Evolutionary conservation across 2,797 vertebrate species (phyloP).

Genomic region (Anguilla obscura): DNA sequence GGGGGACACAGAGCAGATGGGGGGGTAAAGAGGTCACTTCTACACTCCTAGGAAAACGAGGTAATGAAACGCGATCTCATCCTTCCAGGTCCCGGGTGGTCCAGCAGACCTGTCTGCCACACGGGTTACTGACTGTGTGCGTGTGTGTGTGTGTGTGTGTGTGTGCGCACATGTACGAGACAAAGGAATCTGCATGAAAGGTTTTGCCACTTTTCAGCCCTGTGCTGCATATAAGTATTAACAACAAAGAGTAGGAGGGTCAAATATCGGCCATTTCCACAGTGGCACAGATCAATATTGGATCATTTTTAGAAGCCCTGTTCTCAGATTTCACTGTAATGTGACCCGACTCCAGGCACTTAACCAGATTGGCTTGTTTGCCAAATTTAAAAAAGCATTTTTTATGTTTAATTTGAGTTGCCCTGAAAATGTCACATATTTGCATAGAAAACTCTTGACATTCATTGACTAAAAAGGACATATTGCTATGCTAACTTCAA

Average conservation of each 20-base stretch:
- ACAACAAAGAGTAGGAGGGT: background rate
- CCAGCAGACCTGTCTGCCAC: background rate
- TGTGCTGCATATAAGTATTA: background rate
- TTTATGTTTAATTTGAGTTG: background rate
- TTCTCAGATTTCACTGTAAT: conserved; percentile 30
- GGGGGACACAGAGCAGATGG: background rate
- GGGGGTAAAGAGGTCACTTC: background rate
- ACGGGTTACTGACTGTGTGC: background rate
- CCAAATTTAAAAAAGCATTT: background rate
- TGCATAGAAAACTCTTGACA: background rate
- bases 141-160: conserved; percentile 1
- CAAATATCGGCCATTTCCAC: background rate
- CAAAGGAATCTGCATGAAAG: background rate
- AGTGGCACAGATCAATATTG: conserved; percentile 22
- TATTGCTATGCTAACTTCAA: background rate
- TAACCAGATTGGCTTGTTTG: background rate
- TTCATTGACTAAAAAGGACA: background rate
- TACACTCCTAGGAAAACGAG: background rate
- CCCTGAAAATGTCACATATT: background rate
- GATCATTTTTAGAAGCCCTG: conserved; percentile 12
- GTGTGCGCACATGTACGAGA: background rate
- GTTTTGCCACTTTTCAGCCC: background rate
- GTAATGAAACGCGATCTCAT: conserved; percentile 21
- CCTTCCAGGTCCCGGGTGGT: conserved; percentile 20
- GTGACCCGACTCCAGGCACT: conserved; percentile 10